These are phyloP conservation scores for Halocynthia roretzi DNA, from an alignment of 23 tunicate species.

Conservation along the genomic window DNA sequence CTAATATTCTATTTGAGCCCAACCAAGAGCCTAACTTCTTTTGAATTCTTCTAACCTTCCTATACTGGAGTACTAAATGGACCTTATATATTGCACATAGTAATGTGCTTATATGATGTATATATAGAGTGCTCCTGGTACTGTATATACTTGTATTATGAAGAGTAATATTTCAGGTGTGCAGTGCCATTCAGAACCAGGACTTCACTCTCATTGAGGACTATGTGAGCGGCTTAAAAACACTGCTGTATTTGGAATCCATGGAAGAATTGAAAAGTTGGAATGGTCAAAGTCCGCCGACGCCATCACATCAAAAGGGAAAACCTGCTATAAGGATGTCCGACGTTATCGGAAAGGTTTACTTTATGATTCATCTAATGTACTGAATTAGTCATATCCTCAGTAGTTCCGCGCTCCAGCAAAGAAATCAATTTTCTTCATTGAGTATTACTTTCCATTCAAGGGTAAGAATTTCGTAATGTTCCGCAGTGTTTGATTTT, in stretches of 20 bases:
- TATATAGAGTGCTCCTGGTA: neutral
- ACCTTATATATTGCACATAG: neutral
- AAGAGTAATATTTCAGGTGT: slow-evolving; percentile 36
- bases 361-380: no score
- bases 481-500: no score
- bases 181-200: slow-evolving; percentile 99
- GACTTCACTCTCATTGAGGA: slow-evolving; percentile 97
- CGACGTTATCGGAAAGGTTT: slow-evolving; percentile 56
- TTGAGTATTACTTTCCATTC: no score
- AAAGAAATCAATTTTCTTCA: no score
- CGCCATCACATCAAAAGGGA: slow-evolving; percentile 89
- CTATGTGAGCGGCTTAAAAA: slow-evolving; percentile 82
- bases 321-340: slow-evolving; percentile 44
- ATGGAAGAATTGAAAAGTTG: slow-evolving; percentile 49
- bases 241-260: slow-evolving; percentile 76
- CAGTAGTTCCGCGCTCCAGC: no score
- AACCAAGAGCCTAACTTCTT: neutral
- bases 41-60: neutral
- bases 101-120: neutral
- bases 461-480: no score
- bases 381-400: no score
- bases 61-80: neutral
- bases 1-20: neutral
- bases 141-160: neutral
- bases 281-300: slow-evolving; percentile 94